Conservation (phyloP, 2,888 invertebrate species). For the Cryptus armator region DNA sequence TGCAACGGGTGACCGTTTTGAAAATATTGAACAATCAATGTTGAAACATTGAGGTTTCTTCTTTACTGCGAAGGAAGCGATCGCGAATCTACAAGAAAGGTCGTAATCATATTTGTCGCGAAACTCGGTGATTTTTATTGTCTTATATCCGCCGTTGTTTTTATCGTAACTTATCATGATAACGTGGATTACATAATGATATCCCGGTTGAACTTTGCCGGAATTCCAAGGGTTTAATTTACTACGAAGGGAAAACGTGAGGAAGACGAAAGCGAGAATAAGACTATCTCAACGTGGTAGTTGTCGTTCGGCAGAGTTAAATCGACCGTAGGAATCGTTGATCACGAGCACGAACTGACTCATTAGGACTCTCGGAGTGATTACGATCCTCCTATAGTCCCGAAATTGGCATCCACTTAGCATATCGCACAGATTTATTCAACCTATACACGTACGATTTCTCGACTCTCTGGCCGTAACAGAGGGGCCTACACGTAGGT, state of each 20-base stretch:
- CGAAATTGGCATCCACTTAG: conserved; percentile 68
- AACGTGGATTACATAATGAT: neutral
- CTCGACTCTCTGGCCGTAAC: conserved; percentile 6
- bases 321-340: conserved; percentile 55
- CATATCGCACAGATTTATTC: conserved; percentile 66
- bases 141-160: neutral
- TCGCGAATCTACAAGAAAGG: no score
- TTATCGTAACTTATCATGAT: neutral
- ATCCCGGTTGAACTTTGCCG: neutral
- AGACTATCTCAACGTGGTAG: neutral
- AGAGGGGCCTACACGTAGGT: conserved; percentile 5
- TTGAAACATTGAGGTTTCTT: no score
- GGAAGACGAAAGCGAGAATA: conserved; percentile 16
- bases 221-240: neutral
- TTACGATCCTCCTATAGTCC: conserved; percentile 65
- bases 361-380: conserved; percentile 60
- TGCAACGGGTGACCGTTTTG: no score
- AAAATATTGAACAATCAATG: no score
- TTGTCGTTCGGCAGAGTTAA: conserved; percentile 49
- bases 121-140: neutral
- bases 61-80: no score
- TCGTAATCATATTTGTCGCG: no score
- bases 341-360: conserved; percentile 63
- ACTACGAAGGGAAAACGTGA: neutral
- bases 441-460: conserved; percentile 35